A percentile compares a stretch with the other conserved stretches of the same genome.
phyloP scores from a whole-genome alignment of 2,113 vertebrate species.

The Castor canadensis region DNA sequence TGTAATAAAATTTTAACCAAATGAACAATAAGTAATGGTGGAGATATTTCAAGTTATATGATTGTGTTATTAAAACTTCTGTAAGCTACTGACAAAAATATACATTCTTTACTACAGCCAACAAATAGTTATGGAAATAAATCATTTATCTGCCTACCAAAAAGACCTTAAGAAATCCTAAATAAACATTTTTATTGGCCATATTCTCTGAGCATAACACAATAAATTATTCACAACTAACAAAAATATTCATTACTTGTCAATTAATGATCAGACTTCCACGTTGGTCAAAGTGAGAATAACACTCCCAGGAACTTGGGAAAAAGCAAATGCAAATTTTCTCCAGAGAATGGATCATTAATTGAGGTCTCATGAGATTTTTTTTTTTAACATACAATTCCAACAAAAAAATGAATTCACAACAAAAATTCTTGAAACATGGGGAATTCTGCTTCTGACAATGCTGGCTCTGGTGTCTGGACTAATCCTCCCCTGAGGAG shows the following conservation, averaged over 20 bases:
- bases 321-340: background rate
- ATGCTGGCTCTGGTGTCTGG: background rate
- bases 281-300: background rate
- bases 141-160: background rate
- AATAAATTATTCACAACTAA: background rate
- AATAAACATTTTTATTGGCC: background rate
- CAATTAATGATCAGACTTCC: background rate
- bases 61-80: background rate
- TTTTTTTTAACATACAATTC: background rate
- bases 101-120: background rate
- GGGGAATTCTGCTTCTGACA: background rate
- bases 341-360: background rate
- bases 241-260: background rate
- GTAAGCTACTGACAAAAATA: background rate
- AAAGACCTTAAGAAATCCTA: background rate
- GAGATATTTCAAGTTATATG: background rate
- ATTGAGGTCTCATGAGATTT: background rate
- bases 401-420: background rate
- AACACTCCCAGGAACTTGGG: background rate
- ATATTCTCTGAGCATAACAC: background rate
- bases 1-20: background rate
- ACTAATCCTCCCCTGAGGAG: background rate
- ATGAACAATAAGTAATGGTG: background rate
- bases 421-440: background rate
- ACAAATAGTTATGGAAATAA: background rate